A percentile compares a stretch with the other conserved stretches of the same genome.
These are phyloP conservation scores for Allolobophora icterica DNA, from an alignment of 2,888 invertebrate genomes.

Conservation along the genomic window DNA sequence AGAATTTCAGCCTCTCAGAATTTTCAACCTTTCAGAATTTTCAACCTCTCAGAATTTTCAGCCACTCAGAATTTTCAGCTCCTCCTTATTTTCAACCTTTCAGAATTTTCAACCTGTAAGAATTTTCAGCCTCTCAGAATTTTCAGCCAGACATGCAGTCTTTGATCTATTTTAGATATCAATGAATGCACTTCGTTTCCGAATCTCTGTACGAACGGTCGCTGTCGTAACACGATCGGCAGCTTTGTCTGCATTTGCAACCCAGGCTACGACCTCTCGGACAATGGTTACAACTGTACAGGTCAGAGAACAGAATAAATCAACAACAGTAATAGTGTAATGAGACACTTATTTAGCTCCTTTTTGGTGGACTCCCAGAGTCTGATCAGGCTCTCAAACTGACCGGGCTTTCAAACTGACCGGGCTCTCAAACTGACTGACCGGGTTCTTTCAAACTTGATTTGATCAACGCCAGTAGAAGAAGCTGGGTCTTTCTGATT, in stretches of 20 bases:
- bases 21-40: no score
- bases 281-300: constrained; percentile 75
- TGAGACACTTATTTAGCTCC: not conserved
- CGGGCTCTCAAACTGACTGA: no score
- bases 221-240: constrained; percentile 81
- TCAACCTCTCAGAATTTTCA: no score
- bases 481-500: no score
- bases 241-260: constrained; percentile 81
- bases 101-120: no score
- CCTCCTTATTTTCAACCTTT: no score
- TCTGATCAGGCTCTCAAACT: no score
- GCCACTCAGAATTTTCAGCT: no score
- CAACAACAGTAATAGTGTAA: not conserved
- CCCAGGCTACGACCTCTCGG: constrained; percentile 77
- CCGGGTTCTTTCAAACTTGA: not conserved
- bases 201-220: constrained; percentile 79
- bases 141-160: not conserved
- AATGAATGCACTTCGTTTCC: constrained; percentile 87
- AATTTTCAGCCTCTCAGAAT: no score
- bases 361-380: not conserved
- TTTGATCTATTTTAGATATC: constrained; percentile 72
- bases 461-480: no score
- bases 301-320: constrained; percentile 68
- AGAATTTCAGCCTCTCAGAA: no score
- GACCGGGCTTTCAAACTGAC: not conserved